Evolutionary conservation across 2,113 vertebrate genomes (phyloP).

Genomic region (Peromyscus leucopus): DNA sequence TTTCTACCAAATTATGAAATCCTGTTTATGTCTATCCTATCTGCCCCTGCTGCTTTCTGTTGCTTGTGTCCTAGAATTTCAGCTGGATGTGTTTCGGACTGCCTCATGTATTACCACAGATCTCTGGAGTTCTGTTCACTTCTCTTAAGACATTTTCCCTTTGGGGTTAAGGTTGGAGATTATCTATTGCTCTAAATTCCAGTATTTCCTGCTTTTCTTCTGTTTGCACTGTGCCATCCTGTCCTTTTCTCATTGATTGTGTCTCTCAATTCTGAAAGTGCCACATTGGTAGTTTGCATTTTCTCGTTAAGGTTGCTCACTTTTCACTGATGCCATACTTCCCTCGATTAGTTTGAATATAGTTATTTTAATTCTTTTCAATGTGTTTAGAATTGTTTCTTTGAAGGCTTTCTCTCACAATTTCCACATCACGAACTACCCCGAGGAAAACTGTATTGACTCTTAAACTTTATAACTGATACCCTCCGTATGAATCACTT

Average conservation of each 20-base stretch:
- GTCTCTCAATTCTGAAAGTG: not conserved
- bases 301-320: not conserved
- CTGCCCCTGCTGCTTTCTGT: not conserved
- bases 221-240: not conserved
- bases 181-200: not conserved
- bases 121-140: not conserved
- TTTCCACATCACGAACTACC: not conserved
- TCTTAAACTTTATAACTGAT: not conserved
- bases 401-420: constrained; percentile 1
- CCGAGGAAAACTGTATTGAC: not conserved
- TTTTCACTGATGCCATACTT: not conserved
- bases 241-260: not conserved
- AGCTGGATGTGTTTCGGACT: not conserved
- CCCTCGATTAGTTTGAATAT: not conserved
- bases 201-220: not conserved
- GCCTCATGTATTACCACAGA: not conserved
- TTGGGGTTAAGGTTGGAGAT: not conserved
- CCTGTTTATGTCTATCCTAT: not conserved
- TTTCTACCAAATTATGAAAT: not conserved
- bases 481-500: not conserved
- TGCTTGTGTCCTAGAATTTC: not conserved
- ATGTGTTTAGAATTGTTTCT: not conserved
- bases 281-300: not conserved
- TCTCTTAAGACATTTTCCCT: not conserved
- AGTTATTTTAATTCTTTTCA: not conserved